Percentiles rank a stretch among this genome's conserved stretches.
phyloP scores from a whole-genome alignment of 2,113 vertebrate species.

The Vicugna pacos region DNA sequence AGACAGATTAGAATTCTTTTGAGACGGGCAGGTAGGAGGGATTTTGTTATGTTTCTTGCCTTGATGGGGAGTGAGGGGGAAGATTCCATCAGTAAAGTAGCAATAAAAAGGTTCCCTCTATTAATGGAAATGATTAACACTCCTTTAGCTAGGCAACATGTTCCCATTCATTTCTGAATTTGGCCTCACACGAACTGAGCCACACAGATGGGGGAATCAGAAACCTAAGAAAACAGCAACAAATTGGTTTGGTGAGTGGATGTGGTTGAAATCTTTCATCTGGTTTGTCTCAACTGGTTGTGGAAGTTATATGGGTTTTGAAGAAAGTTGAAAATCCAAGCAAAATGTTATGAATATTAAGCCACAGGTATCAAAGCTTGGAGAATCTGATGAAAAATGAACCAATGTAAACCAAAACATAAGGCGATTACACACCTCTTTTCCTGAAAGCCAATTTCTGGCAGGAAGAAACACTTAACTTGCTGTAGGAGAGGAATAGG shows the following conservation, averaged over 20 bases:
- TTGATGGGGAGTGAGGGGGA: constrained; percentile 56
- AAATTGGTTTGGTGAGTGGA: constrained; percentile 75
- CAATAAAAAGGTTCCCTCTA: constrained; percentile 64
- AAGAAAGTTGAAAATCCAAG: constrained; percentile 75
- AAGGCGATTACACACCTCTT: not conserved
- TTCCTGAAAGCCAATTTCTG: constrained; percentile 29
- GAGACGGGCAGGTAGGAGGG: constrained; percentile 63
- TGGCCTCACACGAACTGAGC: constrained; percentile 62
- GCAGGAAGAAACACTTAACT: constrained; percentile 50
- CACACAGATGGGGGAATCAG: constrained; percentile 55
- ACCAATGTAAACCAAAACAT: constrained; percentile 44
- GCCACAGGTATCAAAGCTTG: constrained; percentile 64
- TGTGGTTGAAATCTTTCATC: constrained; percentile 77
- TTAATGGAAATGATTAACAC: constrained; percentile 76
- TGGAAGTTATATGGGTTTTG: constrained; percentile 59
- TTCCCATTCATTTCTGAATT: constrained; percentile 68
- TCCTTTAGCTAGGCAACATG: constrained; percentile 58
- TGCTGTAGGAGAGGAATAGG: constrained; percentile 44
- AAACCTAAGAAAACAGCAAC: constrained; percentile 71
- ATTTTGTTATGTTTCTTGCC: constrained; percentile 73
- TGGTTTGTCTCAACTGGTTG: constrained; percentile 71
- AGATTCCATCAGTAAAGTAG: constrained; percentile 65
- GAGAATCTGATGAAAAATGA: constrained; percentile 67
- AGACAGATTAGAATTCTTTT: constrained; percentile 63
- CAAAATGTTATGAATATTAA: constrained; percentile 68